Percentiles rank a stretch among this genome's conserved stretches.
These are phyloP conservation scores for Papilio gigon DNA, from an alignment of 2,888 invertebrate species.

Conservation along the genomic window DNA sequence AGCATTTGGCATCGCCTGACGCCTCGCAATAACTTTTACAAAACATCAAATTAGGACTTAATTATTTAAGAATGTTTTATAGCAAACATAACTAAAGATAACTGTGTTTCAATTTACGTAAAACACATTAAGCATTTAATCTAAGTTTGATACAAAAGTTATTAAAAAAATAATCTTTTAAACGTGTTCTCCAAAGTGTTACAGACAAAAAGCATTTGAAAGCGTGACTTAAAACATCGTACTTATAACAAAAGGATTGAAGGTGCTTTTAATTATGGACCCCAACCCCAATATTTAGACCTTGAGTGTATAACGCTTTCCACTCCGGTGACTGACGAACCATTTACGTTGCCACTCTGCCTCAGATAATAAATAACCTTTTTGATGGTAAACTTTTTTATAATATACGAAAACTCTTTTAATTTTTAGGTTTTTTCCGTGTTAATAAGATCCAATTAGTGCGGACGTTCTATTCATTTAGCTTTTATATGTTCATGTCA, in stretches of 20 bases:
- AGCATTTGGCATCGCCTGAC: no score
- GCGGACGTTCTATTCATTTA: background rate
- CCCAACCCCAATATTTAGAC: slow-evolving; percentile 36
- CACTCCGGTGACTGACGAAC: slow-evolving; percentile 33
- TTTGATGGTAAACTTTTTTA: slow-evolving; percentile 13
- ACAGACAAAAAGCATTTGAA: background rate
- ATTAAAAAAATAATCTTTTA: background rate
- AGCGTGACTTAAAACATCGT: slow-evolving; percentile 16
- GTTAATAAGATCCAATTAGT: slow-evolving; percentile 15
- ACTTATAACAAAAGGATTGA: slow-evolving; percentile 32
- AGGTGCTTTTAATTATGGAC: slow-evolving; percentile 39
- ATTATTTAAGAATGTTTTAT: no score
- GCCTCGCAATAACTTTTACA: no score
- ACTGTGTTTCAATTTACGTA: no score
- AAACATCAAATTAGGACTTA: no score
- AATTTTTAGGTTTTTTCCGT: background rate
- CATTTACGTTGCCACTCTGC: slow-evolving; percentile 25
- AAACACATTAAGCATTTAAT: no score
- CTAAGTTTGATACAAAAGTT: background rate
- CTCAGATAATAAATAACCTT: slow-evolving; percentile 31
- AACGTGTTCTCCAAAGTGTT: slow-evolving; percentile 6
- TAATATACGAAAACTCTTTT: background rate
- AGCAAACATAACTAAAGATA: no score
- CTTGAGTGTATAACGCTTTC: slow-evolving; percentile 34
- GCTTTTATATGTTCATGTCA: background rate